Evolutionary conservation across 2,797 vertebrate genomes (phyloP), one percentile per base, ranked within the genome.

Genomic region (Galaxias olidus): DNA sequence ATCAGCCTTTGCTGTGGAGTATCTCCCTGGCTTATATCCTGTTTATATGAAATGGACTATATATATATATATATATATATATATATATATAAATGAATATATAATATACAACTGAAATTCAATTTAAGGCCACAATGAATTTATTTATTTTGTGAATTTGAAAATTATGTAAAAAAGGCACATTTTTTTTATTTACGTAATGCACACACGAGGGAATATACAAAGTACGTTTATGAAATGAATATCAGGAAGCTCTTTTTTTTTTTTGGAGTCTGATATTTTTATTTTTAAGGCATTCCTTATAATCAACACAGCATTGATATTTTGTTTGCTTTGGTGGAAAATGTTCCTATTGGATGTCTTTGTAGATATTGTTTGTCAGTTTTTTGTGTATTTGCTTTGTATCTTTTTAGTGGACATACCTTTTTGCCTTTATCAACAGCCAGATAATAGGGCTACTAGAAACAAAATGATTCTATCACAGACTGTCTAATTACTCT

Each of bases 61-160:
- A 87, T 84, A 85, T 74, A 59, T 44, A 77, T 67, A 71, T 63
- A 79, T 58, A 65, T 40, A 68, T 58, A 68, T 55, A 76, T 71
- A 69, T 64, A 81, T 60, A 74, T 54, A 69, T 74, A 87, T 76
- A 72, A 15, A 49, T n/a, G 14, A 68, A 77, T 71, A 75, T 57
- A 74, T 73, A 74, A 87, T 85, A 89, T 89, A 80, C 73, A 80
- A 86, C 71, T 85, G 65, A 90, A 81, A 90, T 89, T 84, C 63
- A 88, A 76, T 88, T 87, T 88, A 89, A 85, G 89, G 88, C 90
- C 87, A 90, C 84, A 75, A 73, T 68, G 73, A 86, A 89, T 91
- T 88, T 93, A 93, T 93, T 93, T 93, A 93, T 93, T 93, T 93
- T 91, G 82, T 91, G 86, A 91, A 92, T 90, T 89, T 88, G 87